Base-by-base conservation (phyloP, 2,113 vertebrate genomes). In the Xenus cinereus region DNA sequence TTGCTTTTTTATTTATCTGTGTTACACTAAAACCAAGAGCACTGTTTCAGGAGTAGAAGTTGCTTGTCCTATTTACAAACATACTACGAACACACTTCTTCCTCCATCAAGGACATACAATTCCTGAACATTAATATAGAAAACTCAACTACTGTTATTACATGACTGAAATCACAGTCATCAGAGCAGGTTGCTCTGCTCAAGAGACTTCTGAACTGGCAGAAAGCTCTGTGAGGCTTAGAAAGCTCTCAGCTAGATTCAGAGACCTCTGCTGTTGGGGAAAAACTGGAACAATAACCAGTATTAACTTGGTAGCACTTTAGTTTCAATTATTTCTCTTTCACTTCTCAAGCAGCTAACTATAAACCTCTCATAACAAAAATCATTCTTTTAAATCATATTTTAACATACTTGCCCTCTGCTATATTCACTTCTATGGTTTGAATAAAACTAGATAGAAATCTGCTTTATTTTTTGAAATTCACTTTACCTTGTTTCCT, bases 401-500 rank as follows among this genome's bases (percentile, higher is more conserved):
- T 48, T 82, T 87, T 59, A 71, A 43, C 9, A 5, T 45, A 72
- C 3, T 51, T 81, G 37, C 27, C 66, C 33, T 91, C 87, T 62
- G 28, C n/a, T 87, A 51, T 57, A 57, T 81, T 73, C 32, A 37
- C 28, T n/a, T 76, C 41, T 60, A 7, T 54, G 32, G 14, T 87
- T 73, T 88, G 56, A 93, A 83, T 41, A 81, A 82, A 89, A 60
- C 48, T 77, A 57, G 20, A 85, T 4, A 60, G 12, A 86, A 53
- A 53, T 43, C 51, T 12, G 23, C 12, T 37, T 28, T 17, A 11
- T 20, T 50, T 71, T 30, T 92, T 66, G 15, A 46, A 91, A 92
- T 63, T 64, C 53, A 50, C 84, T 82, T 97, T 97, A 98, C 98
- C 94, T 93, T 96, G 51, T 86, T 97, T 95, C 98, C 98, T 97